Conservation (phyloP, 1,140 invertebrate genomes). For the Magallana ariakensis region DNA sequence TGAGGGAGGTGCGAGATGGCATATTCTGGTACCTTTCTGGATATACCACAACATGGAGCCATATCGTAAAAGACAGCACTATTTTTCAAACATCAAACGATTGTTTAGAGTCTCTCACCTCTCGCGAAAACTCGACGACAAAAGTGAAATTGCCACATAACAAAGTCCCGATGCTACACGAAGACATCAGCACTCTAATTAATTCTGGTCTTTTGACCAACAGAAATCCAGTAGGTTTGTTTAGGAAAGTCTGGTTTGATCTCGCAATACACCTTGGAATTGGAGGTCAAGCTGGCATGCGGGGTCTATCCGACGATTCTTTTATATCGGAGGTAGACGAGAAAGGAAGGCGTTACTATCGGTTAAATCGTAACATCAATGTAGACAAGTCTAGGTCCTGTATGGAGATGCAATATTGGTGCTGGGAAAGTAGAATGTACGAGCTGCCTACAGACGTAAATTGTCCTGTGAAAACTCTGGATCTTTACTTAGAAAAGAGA, state of each 20-base stretch:
- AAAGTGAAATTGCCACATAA: slow-evolving; percentile 48
- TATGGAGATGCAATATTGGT: slow-evolving; percentile 62
- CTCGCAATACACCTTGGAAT: slow-evolving; percentile 54
- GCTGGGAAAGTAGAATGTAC: slow-evolving; percentile 58
- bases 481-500: slow-evolving; percentile 51
- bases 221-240: slow-evolving; percentile 52
- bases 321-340: slow-evolving; percentile 54
- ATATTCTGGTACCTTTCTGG: slow-evolving; percentile 44
- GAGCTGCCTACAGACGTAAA: slow-evolving; percentile 45
- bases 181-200: slow-evolving; percentile 48
- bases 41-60: slow-evolving; percentile 41
- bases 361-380: slow-evolving; percentile 48
- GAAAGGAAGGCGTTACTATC: slow-evolving; percentile 48
- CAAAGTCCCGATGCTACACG: slow-evolving; percentile 52
- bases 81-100: slow-evolving; percentile 51
- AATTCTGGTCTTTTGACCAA: slow-evolving; percentile 49
- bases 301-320: slow-evolving; percentile 49
- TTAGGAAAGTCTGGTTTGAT: slow-evolving; percentile 59
- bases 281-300: slow-evolving; percentile 55
- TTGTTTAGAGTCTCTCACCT: slow-evolving; percentile 41
- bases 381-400: slow-evolving; percentile 50
- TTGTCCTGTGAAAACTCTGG: slow-evolving; percentile 54
- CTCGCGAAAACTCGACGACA: slow-evolving; percentile 14
- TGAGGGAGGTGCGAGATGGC: slow-evolving; percentile 47
- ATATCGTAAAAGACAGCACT: background rate